Evolutionary conservation across 2,888 invertebrate species (phyloP).

Genomic region (Luperina testacea): DNA sequence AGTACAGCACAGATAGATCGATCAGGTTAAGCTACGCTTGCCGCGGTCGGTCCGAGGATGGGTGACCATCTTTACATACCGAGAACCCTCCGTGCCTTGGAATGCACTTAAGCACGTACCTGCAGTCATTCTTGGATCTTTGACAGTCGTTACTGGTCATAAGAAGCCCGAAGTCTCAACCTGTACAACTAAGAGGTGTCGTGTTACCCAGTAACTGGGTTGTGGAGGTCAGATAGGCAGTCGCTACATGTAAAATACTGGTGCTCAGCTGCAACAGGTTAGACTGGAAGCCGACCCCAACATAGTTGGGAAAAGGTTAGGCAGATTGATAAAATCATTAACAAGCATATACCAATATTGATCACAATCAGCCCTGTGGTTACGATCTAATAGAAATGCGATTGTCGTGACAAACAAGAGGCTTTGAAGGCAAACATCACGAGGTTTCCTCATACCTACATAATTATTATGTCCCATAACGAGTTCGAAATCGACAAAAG

Average conservation of each 20-base stretch:
- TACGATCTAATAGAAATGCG: conserved; percentile 50
- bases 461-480: conserved; percentile 36
- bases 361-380: conserved; percentile 30
- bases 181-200: no score
- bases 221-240: neutral
- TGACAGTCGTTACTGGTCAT: no score
- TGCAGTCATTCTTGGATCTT: no score
- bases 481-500: conserved; percentile 30
- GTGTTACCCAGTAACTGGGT: neutral
- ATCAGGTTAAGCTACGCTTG: no score
- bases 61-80: no score
- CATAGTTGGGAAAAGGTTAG: neutral
- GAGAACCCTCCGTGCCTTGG: no score
- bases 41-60: no score
- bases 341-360: conserved; percentile 15
- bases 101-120: no score
- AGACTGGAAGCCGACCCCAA: neutral
- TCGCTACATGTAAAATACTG: neutral
- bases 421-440: conserved; percentile 52
- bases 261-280: neutral
- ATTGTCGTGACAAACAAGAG: conserved; percentile 57
- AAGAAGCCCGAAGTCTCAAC: no score
- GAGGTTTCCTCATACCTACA: conserved; percentile 57
- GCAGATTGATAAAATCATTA: neutral
- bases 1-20: no score